Base-by-base conservation (phyloP, 1,140 invertebrate species). In the Mycetomoellerius zeteki region DNA sequence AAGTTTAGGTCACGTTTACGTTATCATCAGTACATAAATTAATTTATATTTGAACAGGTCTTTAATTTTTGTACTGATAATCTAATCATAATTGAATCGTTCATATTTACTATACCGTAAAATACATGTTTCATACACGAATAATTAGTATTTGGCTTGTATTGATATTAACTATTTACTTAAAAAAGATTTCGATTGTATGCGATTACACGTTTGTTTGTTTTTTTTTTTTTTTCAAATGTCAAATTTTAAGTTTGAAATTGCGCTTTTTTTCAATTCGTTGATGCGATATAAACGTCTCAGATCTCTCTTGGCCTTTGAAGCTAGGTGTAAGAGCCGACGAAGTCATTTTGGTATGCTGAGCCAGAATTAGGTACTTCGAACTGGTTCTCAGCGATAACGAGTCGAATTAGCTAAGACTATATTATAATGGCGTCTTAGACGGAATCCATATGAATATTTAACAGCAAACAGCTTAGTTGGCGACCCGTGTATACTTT, bases 341-440 rank as follows among this genome's bases (percentile, higher is more conserved):
- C 27, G 37, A 84, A 73, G 54, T 84, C 69, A 60, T 84, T 54
- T 84, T 84, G 80, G 43, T 43, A 73, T 67, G 69, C 43, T 84
- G 69, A 84, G 69, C 69, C 69, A 43, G 69, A 84, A 84, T 84
- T 84, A 43, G 37, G 37, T 43, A 84, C 80, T 84, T 84, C 37
- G 69, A 84, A 84, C 80, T 84, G 80, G 80, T 84, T 84, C n/a
- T 27, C 54, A 52, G 69, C 69, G 80, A 84, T 84, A 84, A 84
- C 80, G 69, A 84, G 80, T 69, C 73, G 69, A 84, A 84, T 84
- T 84, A 84, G 69, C 80, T 84, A 84, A 84, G 54, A 75, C 80
- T 84, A 73, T 84, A 84, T 84, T 84, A 84, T 84, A 84, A 84
- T 75, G 37, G 80, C 54, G 12, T 56, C 80, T 37, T 73, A 84